Evolutionary conservation across 2,888 invertebrate species (phyloP), one percentile per base, ranked within the genome.

Genomic region (Amphipoea oculea): DNA sequence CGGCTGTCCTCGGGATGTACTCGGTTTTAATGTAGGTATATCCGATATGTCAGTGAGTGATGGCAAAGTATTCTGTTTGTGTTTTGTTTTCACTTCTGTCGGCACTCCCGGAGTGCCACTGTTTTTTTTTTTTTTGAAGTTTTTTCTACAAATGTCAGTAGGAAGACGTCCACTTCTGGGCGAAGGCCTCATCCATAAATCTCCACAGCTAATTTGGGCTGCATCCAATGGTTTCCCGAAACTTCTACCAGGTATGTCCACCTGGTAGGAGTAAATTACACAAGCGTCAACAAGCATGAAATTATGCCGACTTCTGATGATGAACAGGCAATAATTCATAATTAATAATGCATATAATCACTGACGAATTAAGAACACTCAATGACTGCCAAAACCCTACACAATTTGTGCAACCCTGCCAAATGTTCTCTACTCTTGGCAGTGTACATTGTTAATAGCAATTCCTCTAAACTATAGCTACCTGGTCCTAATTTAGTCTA

Each of bases 351-450:
- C 62, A 45, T 67, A 57, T 82, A 86, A 82, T 76, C 57, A 71
- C 48, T 63, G 70, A 51, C 83, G 76, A 81, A 82, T 71, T 83
- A 76, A 83, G 86, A 86, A 83, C 42, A 29, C 40, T 36, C 60
- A 70, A 40, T 67, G 70, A 54, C 42, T 84, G 73, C 87, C 87
- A 84, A 67, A 67, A 78, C 23, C 1, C n/a, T 29, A 12, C 20
- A 72, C 42, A 63, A 67, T 82, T 68, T 17, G 23, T 17, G 62
- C 14, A 29, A 17, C n/a, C n/a, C 42, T 84, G 83, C 83, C 83
- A 83, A 83, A 86, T 81, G 62, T 60, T 40, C 36, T 68, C 36
- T 23, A 65, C 6, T 62, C 70, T 87, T 87, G 73, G 87, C 84
- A 79, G 42, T n/a, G 57, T 60, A 40, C 3, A 84, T 66, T 70